Evolutionary conservation across 1,140 invertebrate species (phyloP), one percentile per base, ranked within the genome.

Genomic region (Pissodes strobi): DNA sequence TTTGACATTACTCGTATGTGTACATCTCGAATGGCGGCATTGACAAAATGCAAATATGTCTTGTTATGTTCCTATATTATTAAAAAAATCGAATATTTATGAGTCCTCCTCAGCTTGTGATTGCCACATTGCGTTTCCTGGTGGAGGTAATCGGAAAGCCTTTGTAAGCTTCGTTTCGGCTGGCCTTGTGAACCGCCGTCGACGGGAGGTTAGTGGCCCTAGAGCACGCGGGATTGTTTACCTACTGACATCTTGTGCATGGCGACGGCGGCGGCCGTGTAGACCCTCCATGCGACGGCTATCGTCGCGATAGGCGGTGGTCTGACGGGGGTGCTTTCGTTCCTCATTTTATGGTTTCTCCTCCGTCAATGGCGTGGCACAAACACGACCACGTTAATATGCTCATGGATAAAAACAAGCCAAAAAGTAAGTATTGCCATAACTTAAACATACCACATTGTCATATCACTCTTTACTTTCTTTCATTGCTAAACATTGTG

Each of bases 381-480:
- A 86, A 86, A 76, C 86, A 88, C 78, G 86, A 89, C 79, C 85
- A 87, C 76, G 82, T 87, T 77, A 63, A 63, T 37, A 85, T 87
- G 83, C 83, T 86, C 71, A 85, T 87, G 83, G 86, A 88, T 78
- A 87, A 87, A 77, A 84, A 83, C 76, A 87, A 87, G 81, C 82
- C 83, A 70, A 88, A 87, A 85, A 79, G 87, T 88, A 79, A 85
- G 85, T 84, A 74, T n/a, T 27, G 6, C 23, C 12, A 4, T 49
- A 10, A 4, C 15, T 30, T 30, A 5, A 6, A 30, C 12, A 12
- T 30, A 30, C 12, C 10, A 22, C 5, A 19, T 21, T 5, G 10
- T 25, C 46, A 13, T 9, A 22, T 21, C 46, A 18, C 10, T 21
- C 4, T 8, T 4, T 43, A 8, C 18, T 13, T 43, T 30, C 12